These are phyloP conservation scores for Anoplopoma fimbria DNA, from an alignment of 2,113 vertebrate genomes.

Conservation along the genomic window DNA sequence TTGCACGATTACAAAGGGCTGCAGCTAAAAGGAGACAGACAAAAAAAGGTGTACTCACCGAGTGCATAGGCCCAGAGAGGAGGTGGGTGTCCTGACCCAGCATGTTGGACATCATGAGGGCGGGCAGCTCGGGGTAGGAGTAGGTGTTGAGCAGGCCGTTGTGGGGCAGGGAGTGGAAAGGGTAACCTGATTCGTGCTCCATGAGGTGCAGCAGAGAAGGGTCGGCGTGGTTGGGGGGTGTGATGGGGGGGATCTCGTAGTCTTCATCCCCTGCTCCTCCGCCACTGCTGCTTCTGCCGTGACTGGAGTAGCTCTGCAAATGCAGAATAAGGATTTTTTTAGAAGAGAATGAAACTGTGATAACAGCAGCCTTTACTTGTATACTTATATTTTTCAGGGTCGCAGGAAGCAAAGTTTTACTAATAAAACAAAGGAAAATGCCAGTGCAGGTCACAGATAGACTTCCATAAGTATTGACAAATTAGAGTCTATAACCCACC, in stretches of 20 bases:
- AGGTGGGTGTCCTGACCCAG: conserved; percentile 96
- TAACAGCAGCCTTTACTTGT: not conserved
- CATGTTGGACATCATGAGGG: conserved; percentile 99
- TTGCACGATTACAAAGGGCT: conserved; percentile 33
- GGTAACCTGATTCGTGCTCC: conserved; percentile 94
- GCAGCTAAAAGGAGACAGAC: conserved; percentile 24
- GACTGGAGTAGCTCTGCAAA: conserved; percentile 90
- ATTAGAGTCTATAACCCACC: conserved; percentile 9
- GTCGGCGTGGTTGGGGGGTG: conserved; percentile 95
- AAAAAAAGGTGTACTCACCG: conserved; percentile 87
- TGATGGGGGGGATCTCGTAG: conserved; percentile 99
- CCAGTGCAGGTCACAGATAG: not conserved
- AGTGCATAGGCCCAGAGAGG: conserved; percentile 95
- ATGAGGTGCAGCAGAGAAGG: conserved; percentile 95
- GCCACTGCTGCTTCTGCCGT: conserved; percentile 79
- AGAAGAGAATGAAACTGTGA: not conserved
- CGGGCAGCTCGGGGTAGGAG: conserved; percentile 95
- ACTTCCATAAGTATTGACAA: not conserved
- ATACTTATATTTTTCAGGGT: not conserved
- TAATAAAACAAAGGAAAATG: not conserved
- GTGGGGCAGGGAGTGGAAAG: conserved; percentile 95
- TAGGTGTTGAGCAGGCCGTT: conserved; percentile 96
- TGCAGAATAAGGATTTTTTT: conserved; percentile 25
- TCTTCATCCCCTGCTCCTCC: conserved; percentile 80
- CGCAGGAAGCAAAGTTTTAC: not conserved